phyloP scores from a whole-genome alignment of 2,888 invertebrate species.

The Taphrorychus bicolor region DNA sequence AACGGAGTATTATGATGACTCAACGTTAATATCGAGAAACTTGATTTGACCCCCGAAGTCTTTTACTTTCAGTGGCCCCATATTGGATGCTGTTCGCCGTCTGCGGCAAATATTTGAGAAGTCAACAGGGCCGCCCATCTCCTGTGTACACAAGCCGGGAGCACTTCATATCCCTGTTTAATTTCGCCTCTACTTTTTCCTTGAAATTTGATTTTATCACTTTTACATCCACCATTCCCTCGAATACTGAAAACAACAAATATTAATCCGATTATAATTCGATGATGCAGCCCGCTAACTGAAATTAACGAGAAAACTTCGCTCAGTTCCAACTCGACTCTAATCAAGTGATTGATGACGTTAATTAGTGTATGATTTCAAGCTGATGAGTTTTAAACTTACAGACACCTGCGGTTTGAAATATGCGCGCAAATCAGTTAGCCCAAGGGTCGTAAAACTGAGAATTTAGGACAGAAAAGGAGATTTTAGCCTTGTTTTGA shows the following conservation, averaged over 20 bases:
- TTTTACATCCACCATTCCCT: no score
- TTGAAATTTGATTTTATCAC: not conserved
- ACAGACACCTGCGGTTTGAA: not conserved
- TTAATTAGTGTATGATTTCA: constrained; percentile 8
- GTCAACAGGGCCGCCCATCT: constrained; percentile 58
- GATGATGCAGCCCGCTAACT: constrained; percentile 14
- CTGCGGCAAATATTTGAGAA: constrained; percentile 58
- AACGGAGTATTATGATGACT: not conserved
- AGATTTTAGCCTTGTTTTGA: not conserved
- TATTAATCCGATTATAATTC: constrained; percentile 7
- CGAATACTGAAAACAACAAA: constrained; percentile 4
- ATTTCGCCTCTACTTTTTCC: constrained; percentile 40
- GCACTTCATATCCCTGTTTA: constrained; percentile 56
- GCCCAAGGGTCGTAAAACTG: not conserved
- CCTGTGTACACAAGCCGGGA: constrained; percentile 54
- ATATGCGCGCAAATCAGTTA: not conserved
- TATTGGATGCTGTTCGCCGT: constrained; percentile 45
- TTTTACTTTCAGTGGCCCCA: constrained; percentile 53
- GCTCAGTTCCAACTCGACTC: not conserved
- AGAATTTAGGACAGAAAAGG: not conserved
- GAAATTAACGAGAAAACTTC: constrained; percentile 24
- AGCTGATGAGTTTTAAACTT: constrained; percentile 11
- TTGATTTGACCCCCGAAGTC: constrained; percentile 48
- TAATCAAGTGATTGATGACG: constrained; percentile 10
- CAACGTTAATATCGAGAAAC: not conserved